Evolutionary conservation across 2,113 vertebrate genomes (phyloP).

Genomic region (Australoheros scitulus): DNA sequence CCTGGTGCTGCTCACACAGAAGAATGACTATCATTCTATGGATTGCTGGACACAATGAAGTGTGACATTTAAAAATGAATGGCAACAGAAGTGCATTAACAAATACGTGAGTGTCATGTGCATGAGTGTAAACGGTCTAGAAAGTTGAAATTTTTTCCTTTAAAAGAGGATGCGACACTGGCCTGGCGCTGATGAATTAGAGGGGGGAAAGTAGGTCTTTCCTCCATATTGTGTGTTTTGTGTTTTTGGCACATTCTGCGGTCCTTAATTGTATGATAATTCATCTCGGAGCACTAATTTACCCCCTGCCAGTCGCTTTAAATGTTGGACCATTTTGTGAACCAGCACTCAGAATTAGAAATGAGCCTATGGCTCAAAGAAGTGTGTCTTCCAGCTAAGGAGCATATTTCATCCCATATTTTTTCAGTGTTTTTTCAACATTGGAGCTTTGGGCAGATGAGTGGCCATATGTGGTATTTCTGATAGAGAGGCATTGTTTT

Average conservation of each 20-base stretch:
- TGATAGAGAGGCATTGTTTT: constrained; percentile 42
- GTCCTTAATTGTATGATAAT: constrained; percentile 91
- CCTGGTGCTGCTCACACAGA: background rate
- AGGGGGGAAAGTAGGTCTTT: constrained; percentile 66
- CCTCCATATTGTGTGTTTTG: constrained; percentile 78
- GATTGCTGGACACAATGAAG: background rate
- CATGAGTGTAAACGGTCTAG: background rate
- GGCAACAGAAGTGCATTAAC: background rate
- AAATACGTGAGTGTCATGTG: background rate
- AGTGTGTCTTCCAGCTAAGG: constrained; percentile 78
- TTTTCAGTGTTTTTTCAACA: constrained; percentile 64
- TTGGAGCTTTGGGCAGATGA: constrained; percentile 68
- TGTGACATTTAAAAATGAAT: background rate
- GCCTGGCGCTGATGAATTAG: constrained; percentile 44
- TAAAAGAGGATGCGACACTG: constrained; percentile 19
- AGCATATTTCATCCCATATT: constrained; percentile 80
- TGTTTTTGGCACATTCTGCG: constrained; percentile 86
- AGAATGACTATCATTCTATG: background rate
- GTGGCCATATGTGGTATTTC: constrained; percentile 74
- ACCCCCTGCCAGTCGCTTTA: constrained; percentile 87
- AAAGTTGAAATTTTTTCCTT: constrained; percentile 36
- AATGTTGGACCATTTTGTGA: constrained; percentile 87
- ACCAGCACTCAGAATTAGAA: constrained; percentile 88
- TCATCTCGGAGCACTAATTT: constrained; percentile 94
- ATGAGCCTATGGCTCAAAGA: constrained; percentile 82